Percentiles rank a stretch among this genome's conserved stretches.
These are phyloP conservation scores for Galemys pyrenaicus DNA, from an alignment of 2,113 vertebrate species.

Conservation along the genomic window DNA sequence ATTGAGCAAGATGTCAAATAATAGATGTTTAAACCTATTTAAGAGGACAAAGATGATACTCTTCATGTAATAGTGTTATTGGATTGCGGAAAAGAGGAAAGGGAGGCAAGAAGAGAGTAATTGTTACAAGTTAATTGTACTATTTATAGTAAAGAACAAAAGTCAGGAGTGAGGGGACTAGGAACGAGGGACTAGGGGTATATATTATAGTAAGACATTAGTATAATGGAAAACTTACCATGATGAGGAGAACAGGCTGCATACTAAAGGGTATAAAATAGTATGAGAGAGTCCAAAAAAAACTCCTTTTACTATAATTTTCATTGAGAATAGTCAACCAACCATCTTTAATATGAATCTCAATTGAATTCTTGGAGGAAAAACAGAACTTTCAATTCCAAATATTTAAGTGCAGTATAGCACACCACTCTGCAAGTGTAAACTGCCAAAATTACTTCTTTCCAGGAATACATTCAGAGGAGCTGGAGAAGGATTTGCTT, in stretches of 20 bases:
- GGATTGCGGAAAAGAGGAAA: background rate
- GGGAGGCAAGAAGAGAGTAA: background rate
- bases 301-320: background rate
- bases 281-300: no score
- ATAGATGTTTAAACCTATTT: background rate
- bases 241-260: no score
- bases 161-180: no score
- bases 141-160: no score
- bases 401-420: background rate
- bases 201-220: no score
- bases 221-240: no score
- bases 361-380: background rate
- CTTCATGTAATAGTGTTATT: background rate
- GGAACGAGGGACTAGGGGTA: no score
- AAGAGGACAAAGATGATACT: background rate
- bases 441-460: background rate
- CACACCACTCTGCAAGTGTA: background rate
- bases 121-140: background rate
- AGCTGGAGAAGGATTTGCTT: background rate
- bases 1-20: background rate
- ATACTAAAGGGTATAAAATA: no score
- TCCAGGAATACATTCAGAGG: background rate
- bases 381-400: background rate
- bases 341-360: background rate
- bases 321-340: background rate